Conservation (phyloP, 2,797 vertebrate species). For the Peromyscus attwateri region DNA sequence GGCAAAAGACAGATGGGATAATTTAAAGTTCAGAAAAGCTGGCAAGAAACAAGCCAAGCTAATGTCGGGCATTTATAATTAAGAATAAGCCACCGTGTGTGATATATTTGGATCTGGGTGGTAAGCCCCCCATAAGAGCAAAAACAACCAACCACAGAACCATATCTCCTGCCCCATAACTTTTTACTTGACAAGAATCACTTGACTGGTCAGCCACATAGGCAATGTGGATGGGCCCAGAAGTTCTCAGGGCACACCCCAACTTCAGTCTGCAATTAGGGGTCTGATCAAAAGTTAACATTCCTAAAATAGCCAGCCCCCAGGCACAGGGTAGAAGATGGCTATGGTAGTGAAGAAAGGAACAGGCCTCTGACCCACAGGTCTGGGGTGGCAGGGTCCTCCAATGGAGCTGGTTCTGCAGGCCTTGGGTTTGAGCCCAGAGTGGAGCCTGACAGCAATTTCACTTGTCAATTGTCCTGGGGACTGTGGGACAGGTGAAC, state of each 20-base stretch:
- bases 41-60: too few relatives aligned
- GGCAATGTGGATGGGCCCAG: too few relatives aligned
- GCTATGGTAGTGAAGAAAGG: neutral
- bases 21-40: too few relatives aligned
- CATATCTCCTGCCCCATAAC: neutral
- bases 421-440: neutral
- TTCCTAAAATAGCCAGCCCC: neutral
- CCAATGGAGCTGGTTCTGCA: neutral
- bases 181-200: neutral
- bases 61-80: too few relatives aligned
- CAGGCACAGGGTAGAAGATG: accelerated
- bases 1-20: too few relatives aligned
- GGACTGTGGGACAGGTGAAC: neutral
- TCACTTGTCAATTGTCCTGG: neutral
- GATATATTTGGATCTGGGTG: too few relatives aligned
- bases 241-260: accelerated
- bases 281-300: accelerated
- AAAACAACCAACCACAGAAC: too few relatives aligned
- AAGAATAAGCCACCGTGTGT: too few relatives aligned
- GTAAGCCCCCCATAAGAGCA: too few relatives aligned
- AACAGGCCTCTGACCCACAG: neutral
- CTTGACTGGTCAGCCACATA: too few relatives aligned
- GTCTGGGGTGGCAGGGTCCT: neutral
- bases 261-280: neutral
- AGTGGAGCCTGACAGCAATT: neutral